These are phyloP conservation scores for Drosophila bifasciata DNA, from an alignment of 1,140 invertebrate genomes.

Conservation along the genomic window DNA sequence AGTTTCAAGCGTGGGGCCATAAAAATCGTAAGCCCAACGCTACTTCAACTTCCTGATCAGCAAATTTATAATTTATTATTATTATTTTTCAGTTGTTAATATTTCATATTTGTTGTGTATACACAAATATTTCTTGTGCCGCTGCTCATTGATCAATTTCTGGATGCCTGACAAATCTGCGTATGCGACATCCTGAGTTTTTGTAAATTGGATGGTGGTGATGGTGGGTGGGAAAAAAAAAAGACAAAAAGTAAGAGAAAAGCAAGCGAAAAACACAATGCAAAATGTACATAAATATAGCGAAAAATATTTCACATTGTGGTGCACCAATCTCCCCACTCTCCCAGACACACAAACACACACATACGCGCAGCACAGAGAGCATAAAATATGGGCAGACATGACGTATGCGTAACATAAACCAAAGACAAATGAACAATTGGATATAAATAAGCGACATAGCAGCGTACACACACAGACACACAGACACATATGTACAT, in stretches of 20 bases:
- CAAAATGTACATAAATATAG: slow-evolving; percentile 73
- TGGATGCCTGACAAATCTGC: slow-evolving; percentile 35
- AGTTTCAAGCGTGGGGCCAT: slow-evolving; percentile 6
- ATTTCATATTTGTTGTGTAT: neutral
- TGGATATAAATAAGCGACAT: slow-evolving; percentile 79
- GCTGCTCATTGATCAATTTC: slow-evolving; percentile 45
- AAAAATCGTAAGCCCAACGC: slow-evolving; percentile 5
- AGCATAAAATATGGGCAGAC: slow-evolving; percentile 76
- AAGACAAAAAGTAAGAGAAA: slow-evolving; percentile 44
- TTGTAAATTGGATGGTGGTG: slow-evolving; percentile 48
- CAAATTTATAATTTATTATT: slow-evolving; percentile 38
- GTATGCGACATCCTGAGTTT: slow-evolving; percentile 38
- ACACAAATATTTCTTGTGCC: slow-evolving; percentile 1
- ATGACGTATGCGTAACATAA: slow-evolving; percentile 82
- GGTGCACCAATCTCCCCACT: slow-evolving; percentile 44
- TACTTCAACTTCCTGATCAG: slow-evolving; percentile 14
- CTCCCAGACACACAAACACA: slow-evolving; percentile 2
- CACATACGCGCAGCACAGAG: slow-evolving; percentile 26
- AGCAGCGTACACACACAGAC: slow-evolving; percentile 31
- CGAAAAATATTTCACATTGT: slow-evolving; percentile 75
- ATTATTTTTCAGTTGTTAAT: slow-evolving; percentile 7
- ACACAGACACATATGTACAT: slow-evolving; percentile 13
- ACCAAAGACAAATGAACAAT: slow-evolving; percentile 83
- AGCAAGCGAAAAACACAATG: slow-evolving; percentile 32
- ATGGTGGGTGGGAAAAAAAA: slow-evolving; percentile 23